These are phyloP conservation scores for Pavo muticus DNA, from an alignment of 2,113 vertebrate genomes.

Conservation along the genomic window DNA sequence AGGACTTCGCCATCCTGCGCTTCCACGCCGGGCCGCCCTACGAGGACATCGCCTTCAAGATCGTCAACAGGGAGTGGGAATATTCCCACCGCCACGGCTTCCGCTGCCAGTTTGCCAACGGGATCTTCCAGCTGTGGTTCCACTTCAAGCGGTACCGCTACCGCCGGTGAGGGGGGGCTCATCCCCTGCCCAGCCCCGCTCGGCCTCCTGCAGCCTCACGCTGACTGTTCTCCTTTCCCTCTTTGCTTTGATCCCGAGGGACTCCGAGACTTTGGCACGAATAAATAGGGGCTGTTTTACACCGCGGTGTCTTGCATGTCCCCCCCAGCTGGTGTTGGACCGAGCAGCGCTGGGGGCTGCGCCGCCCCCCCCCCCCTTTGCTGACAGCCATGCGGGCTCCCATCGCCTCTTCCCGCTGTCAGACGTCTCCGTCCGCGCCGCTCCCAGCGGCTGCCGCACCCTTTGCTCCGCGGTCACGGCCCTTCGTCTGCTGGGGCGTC, in stretches of 20 bases:
- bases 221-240: not conserved
- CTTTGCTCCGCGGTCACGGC: not conserved
- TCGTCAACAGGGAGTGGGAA: conserved; percentile 96
- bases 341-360: no score
- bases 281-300: conserved; percentile 35
- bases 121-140: conserved; percentile 99
- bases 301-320: accelerated
- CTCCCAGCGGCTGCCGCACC: accelerated
- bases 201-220: accelerated
- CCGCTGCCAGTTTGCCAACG: conserved; percentile 97
- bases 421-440: accelerated
- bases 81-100: conserved; percentile 97
- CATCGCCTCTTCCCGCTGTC: accelerated
- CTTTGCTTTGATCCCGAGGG: not conserved
- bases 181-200: no score
- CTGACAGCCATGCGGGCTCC: accelerated
- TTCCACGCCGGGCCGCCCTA: conserved; percentile 96
- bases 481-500: accelerated
- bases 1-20: conserved; percentile 94
- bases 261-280: conserved; percentile 15
- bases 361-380: accelerated
- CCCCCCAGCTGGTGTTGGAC: no score
- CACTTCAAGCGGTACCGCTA: conserved; percentile 98
- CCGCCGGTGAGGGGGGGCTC: conserved; percentile 78
- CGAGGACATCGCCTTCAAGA: conserved; percentile 98